Base-by-base conservation (phyloP, 2,797 vertebrate genomes). In the Hippoglossus hippoglossus region DNA sequence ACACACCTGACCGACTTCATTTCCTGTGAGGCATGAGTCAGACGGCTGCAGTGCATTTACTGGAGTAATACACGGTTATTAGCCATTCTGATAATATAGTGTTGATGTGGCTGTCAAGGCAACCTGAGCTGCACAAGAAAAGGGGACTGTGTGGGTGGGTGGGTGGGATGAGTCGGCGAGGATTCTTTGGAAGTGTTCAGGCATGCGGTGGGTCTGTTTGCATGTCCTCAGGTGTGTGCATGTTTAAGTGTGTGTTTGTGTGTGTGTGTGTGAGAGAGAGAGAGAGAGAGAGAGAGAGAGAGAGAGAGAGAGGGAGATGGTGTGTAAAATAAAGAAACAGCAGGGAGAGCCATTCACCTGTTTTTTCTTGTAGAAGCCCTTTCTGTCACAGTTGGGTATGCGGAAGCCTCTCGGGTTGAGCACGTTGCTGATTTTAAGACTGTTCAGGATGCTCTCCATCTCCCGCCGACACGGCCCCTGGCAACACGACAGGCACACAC, bases 331-430 rank as follows among this genome's bases (percentile, higher is more conserved):
- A 65, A 72, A 24, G 66, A 74, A 79, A 77, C 75, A 75, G 84
- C 66, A 77, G 73, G 55, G 77, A 74, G 80, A 72, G 79, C 58
- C 56, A 87, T 93, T 94, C 85, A 98, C 97, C 95, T 99, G 98
- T 90, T 97, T 99, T 92, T 97, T 99, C 95, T 99, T 99, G 91
- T 99, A 99, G 93, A 99, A 99, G 5, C 98, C 98, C 79, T 96
- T 98, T 90, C 95, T 96, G 94, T 99, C 98, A 89, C 97, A 99
- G 93, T 99, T 99, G 89, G 98, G 98, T 90, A 99, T 96, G 93
- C 96, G 96, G 83, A 98, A 90, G 50, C 95, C 94, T 90, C 95
- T 92, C 1, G 96, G 96, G 83, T 95, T 98, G 84, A 99, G 93
- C 71, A 96, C 93, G n/a, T 96, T 96, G 89, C 94, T 92, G 92